Percentiles rank a stretch among this genome's conserved stretches.
Conservation (phyloP, 2,888 invertebrate genomes). For the Dryocosmus kuriphilus region DNA sequence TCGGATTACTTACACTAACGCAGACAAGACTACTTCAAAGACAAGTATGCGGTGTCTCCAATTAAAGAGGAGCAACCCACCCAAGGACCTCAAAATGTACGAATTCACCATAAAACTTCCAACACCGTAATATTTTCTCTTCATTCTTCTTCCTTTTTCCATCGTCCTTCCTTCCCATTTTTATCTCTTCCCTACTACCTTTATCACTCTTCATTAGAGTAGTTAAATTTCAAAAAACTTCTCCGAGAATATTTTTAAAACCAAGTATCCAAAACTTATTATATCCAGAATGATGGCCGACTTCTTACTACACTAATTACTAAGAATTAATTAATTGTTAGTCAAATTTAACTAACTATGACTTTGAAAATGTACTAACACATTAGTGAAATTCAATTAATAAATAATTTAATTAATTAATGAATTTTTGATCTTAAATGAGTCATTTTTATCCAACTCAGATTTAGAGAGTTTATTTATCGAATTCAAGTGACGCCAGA, state of each 20-base stretch:
- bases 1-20: constrained; percentile 71
- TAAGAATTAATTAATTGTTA: no score
- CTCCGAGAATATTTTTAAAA: background rate
- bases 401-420: no score
- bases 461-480: no score
- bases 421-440: no score
- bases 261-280: no score
- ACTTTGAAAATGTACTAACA: no score
- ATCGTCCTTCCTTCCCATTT: background rate
- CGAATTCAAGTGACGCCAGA: no score
- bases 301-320: no score
- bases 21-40: constrained; percentile 72
- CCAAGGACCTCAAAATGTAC: constrained; percentile 46
- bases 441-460: no score
- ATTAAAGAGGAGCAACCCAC: constrained; percentile 70
- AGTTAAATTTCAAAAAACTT: background rate
- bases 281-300: no score
- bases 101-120: constrained; percentile 45
- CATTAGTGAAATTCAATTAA: no score
- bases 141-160: background rate
- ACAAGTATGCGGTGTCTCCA: constrained; percentile 66
- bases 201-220: background rate
- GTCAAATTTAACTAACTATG: no score
- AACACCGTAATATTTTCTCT: background rate
- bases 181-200: background rate